Percentiles rank a stretch among this genome's conserved stretches.
Evolutionary conservation across 2,797 vertebrate species (phyloP).

Genomic region (Hozukius guyotensis): DNA sequence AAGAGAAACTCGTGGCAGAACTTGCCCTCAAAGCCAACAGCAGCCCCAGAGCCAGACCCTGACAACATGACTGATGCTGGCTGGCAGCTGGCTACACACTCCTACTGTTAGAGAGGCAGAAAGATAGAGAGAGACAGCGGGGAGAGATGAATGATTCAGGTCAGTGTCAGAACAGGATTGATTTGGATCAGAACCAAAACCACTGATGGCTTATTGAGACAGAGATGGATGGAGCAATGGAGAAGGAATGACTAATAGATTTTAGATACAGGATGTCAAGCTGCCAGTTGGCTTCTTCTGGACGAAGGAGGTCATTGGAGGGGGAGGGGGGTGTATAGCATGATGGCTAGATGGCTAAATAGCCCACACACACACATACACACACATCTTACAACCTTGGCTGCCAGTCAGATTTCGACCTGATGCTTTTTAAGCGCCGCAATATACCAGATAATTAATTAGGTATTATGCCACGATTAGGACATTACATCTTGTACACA

Average conservation of each 20-base stretch:
- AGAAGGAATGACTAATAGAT: conserved; percentile 79
- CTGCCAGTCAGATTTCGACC: conserved; percentile 26
- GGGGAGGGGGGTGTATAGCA: not conserved
- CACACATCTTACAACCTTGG: conserved; percentile 29
- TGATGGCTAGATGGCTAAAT: not conserved
- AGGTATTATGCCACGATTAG: conserved; percentile 21
- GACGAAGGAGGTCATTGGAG: conserved; percentile 59
- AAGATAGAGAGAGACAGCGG: conserved; percentile 74
- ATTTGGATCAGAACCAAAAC: conserved; percentile 81
- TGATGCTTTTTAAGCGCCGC: conserved; percentile 43
- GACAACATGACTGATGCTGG: conserved; percentile 80
- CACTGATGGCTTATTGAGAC: conserved; percentile 80
- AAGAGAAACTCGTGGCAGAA: conserved; percentile 56
- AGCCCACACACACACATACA: conserved; percentile 23
- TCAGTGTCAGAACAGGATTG: conserved; percentile 79
- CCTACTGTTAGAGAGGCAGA: conserved; percentile 75
- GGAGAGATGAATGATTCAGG: conserved; percentile 77
- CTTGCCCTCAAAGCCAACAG: conserved; percentile 68
- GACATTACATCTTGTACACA: conserved; percentile 35
- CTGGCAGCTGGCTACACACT: conserved; percentile 78
- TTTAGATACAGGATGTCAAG: conserved; percentile 72
- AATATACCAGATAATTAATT: conserved; percentile 39
- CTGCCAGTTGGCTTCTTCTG: conserved; percentile 70
- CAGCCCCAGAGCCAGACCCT: conserved; percentile 68
- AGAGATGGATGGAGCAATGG: conserved; percentile 68